Evolutionary conservation across 2,888 invertebrate genomes (phyloP).

Genomic region (Pycnomerus fuliginosus): DNA sequence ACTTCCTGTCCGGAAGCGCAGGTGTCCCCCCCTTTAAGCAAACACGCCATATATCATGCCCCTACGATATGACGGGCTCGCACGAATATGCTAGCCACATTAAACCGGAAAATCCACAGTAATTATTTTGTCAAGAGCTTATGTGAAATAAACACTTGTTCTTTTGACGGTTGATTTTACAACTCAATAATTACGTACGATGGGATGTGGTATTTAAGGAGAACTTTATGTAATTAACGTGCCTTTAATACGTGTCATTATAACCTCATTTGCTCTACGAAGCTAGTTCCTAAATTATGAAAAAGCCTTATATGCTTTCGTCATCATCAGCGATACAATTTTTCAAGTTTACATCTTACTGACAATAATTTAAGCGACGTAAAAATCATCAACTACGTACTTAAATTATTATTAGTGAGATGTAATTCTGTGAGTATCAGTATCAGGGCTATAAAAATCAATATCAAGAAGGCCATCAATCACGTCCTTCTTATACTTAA

Average conservation of each 20-base stretch:
- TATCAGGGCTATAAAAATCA: too few species aligned
- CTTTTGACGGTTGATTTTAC: slow-evolving; percentile 28
- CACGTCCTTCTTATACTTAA: too few species aligned
- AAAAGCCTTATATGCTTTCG: too few species aligned
- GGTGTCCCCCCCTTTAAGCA: slow-evolving; percentile 47
- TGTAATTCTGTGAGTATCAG: too few species aligned
- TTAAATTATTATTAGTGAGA: too few species aligned
- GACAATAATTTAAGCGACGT: too few species aligned
- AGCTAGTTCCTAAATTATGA: too few species aligned
- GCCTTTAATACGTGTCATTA: slow-evolving; percentile 22
- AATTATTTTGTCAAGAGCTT: slow-evolving; percentile 32
- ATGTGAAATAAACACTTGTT: slow-evolving; percentile 33
- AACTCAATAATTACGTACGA: slow-evolving; percentile 27
- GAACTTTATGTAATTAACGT: slow-evolving; percentile 23
- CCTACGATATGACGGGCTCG: slow-evolving; percentile 18
- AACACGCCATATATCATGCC: slow-evolving; percentile 42
- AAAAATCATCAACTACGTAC: too few species aligned
- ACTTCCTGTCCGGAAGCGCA: slow-evolving; percentile 48
- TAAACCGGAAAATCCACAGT: slow-evolving; percentile 29
- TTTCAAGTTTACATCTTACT: too few species aligned
- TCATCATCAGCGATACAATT: too few species aligned
- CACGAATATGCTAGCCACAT: slow-evolving; percentile 31
- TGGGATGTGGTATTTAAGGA: too few species aligned
- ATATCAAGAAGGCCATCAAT: too few species aligned
- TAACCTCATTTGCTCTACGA: slow-evolving; percentile 23